Conservation (phyloP, 2,888 invertebrate species). For the Elaeidobius kamerunicus region DNA sequence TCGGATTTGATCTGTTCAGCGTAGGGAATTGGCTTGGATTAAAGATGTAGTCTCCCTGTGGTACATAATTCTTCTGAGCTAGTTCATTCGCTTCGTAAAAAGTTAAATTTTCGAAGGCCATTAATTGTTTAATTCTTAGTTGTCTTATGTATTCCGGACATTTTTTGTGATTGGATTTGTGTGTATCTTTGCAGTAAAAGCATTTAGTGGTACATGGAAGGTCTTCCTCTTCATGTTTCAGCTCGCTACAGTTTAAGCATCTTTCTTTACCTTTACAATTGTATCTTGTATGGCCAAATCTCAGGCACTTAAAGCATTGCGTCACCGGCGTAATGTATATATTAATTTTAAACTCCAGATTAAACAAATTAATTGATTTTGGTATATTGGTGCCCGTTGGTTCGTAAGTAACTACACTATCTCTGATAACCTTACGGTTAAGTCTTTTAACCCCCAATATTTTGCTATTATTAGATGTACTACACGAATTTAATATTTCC, state of each 20-base stretch:
- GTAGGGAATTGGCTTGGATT: neutral
- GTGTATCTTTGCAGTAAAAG: neutral
- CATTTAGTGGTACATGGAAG: neutral
- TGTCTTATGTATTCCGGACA: slow-evolving; percentile 5
- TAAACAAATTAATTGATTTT: neutral
- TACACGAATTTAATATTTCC: neutral
- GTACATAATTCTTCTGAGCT: neutral
- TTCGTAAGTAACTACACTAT: neutral
- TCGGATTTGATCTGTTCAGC: neutral
- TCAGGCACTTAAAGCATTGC: slow-evolving; percentile 1
- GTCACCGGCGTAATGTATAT: slow-evolving; percentile 2
- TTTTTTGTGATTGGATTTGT: neutral
- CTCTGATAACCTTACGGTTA: neutral
- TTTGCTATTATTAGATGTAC: neutral
- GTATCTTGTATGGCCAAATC: neutral
- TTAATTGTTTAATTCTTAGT: slow-evolving; percentile 1
- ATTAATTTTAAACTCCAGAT: neutral
- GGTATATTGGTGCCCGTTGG: slow-evolving; percentile 1
- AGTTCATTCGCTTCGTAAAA: neutral
- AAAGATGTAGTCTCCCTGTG: neutral
- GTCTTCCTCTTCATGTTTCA: neutral
- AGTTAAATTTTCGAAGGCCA: slow-evolving; percentile 5
- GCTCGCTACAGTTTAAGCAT: neutral
- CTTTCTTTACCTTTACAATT: slow-evolving; percentile 2
- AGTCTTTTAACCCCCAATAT: neutral